Conservation (phyloP, 2,888 invertebrate species). For the Cynaeus angustus region DNA sequence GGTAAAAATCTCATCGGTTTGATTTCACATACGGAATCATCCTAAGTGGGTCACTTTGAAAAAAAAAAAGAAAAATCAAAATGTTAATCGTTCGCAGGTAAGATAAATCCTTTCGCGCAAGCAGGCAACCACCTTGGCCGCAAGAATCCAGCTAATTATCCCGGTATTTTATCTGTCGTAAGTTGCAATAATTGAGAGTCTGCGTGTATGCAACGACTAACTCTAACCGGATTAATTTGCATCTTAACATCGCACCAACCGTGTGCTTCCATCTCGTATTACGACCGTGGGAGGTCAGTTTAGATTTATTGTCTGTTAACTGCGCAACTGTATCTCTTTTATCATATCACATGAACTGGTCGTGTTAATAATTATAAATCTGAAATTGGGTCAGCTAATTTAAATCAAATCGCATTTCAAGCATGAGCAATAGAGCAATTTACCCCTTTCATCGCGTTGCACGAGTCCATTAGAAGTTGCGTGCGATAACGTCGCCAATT, state of each 20-base stretch:
- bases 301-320: slow-evolving; percentile 47
- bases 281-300: slow-evolving; percentile 49
- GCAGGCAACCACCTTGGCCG: too few species aligned
- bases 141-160: slow-evolving; percentile 2
- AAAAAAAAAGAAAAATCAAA: too few species aligned
- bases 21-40: too few species aligned
- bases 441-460: slow-evolving; percentile 21
- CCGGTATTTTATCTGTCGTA: too few species aligned
- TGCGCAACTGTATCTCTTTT: slow-evolving; percentile 43
- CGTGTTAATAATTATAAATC: slow-evolving; percentile 36
- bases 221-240: slow-evolving; percentile 54
- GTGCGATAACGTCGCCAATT: too few species aligned
- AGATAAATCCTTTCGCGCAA: too few species aligned
- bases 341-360: slow-evolving; percentile 31
- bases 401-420: slow-evolving; percentile 24
- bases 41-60: too few species aligned
- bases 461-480: slow-evolving; percentile 24
- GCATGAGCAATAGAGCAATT: slow-evolving; percentile 26
- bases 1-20: too few species aligned
- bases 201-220: slow-evolving; percentile 1
- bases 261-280: slow-evolving; percentile 44
- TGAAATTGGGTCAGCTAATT: slow-evolving; percentile 40
- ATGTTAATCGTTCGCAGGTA: too few species aligned
- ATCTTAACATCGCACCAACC: slow-evolving; percentile 54
- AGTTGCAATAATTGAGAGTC: too few species aligned